phyloP scores from a whole-genome alignment of 2,797 vertebrate species.

The Amblyopsis hoosieri region DNA sequence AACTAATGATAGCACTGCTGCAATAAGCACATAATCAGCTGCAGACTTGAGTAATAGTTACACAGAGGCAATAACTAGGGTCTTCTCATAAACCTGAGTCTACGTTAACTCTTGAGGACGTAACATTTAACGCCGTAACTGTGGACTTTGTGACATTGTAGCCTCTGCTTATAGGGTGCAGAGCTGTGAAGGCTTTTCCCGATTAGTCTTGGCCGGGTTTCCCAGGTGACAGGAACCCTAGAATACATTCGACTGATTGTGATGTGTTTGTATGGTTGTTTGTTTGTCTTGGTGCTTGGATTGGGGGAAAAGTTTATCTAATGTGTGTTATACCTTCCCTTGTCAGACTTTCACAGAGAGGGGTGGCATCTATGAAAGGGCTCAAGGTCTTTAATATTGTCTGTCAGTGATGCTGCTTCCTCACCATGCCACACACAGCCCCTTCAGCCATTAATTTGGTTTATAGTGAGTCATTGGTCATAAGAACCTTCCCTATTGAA shows the following conservation, averaged over 20 bases:
- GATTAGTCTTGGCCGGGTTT: constrained; percentile 55
- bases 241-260: constrained; percentile 43
- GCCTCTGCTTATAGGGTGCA: too few relatives aligned
- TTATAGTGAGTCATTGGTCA: not conserved
- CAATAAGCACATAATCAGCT: too few relatives aligned
- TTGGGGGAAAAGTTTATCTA: constrained; percentile 30
- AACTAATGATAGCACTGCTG: constrained; percentile 1
- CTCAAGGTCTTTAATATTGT: constrained; percentile 28
- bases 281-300: constrained; percentile 42
- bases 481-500: not conserved
- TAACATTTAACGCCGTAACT: too few relatives aligned
- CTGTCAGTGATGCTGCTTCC: constrained; percentile 12
- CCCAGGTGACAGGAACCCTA: constrained; percentile 38
- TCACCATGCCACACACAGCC: constrained; percentile 27
- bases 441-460: constrained; percentile 26
- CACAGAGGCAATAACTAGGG: constrained; percentile 46
- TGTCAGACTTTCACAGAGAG: constrained; percentile 29
- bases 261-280: constrained; percentile 49
- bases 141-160: too few relatives aligned
- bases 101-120: constrained; percentile 15
- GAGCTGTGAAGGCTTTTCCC: not conserved
- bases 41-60: constrained; percentile 7
- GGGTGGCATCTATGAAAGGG: constrained; percentile 20
- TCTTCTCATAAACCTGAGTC: constrained; percentile 44
- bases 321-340: constrained; percentile 22